Base-by-base conservation (phyloP, 2,888 invertebrate genomes). In the Hanleya hanleyi region DNA sequence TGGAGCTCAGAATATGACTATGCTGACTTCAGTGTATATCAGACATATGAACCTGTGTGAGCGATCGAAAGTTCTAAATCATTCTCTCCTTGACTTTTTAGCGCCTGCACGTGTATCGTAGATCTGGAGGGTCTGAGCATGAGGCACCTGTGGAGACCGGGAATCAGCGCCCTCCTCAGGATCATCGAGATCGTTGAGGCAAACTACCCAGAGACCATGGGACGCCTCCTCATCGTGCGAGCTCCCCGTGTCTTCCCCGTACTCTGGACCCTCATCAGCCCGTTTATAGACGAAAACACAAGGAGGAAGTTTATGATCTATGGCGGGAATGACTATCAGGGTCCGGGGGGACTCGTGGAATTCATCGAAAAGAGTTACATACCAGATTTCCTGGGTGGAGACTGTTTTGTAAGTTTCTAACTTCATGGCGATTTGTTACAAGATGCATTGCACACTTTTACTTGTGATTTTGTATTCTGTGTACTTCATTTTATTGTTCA, bases 181-280 rank as follows among this genome's bases (percentile, higher is more conserved):
- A 93, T 95, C 77, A 95, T 95, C 82, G 95, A 96, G 91, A 95
- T 96, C 66, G 96, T 97, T 35, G 96, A 97, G 91, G 95, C 95
- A 61, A 97, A 97, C 91, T 98, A 98, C 91, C 97, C 97, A 0
- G 97, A 98, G 92, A 97, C 97, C 12, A 95, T 97, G 95, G 96
- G 96, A 1, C 92, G 96, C 47, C 95, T 97, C 76, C 93, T 97
- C 73, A 96, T 98, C 72, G 96, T 97, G 61, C 92, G 97, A 62
- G 97, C 97, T 15, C 97, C 97, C 0, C 92, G 97, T 77, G 97
- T 97, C 66, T 98, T 98, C 91, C 97, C 97, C 4, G 96, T 98
- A 71, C 92, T 98, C 47, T 98, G 97, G 97, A 97, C 97, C 0
- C 94, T 98, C 73, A 95, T 98, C 79, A 96, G 96, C 91, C 96